Conservation (phyloP, 2,797 vertebrate genomes). For the Crenichthys baileyi region DNA sequence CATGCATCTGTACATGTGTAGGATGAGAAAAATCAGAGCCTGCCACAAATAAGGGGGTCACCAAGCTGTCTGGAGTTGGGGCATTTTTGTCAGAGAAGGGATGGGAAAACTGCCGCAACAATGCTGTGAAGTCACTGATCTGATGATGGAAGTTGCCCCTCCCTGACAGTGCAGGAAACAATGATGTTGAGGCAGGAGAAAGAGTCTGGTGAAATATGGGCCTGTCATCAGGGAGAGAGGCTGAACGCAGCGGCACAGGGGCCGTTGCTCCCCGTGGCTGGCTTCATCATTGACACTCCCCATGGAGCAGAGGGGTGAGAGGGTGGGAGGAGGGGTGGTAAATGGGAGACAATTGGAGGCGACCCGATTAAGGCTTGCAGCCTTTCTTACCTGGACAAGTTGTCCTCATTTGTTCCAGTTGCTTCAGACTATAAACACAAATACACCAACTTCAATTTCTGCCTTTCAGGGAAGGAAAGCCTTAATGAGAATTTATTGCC, state of each 20-base stretch:
- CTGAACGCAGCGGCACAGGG: conserved; percentile 48
- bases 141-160: conserved; percentile 62
- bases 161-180: conserved; percentile 61
- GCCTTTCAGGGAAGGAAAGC: conserved; percentile 57
- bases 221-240: conserved; percentile 63
- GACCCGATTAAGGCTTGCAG: conserved; percentile 55
- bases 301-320: conserved; percentile 22
- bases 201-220: conserved; percentile 67
- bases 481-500: conserved; percentile 80
- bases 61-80: conserved; percentile 62
- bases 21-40: conserved; percentile 45
- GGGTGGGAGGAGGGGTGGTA: neutral
- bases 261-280: conserved; percentile 55
- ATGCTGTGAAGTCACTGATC: conserved; percentile 68
- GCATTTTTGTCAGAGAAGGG: conserved; percentile 54
- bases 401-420: conserved; percentile 77
- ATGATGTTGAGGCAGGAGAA: conserved; percentile 60
- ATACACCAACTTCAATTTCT: conserved; percentile 66
- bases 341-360: conserved; percentile 1
- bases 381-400: conserved; percentile 57
- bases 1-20: conserved; percentile 32
- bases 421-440: conserved; percentile 69
- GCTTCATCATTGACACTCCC: conserved; percentile 71
- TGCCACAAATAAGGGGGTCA: conserved; percentile 56
- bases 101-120: conserved; percentile 49